Base-by-base conservation (phyloP, 2,888 invertebrate genomes). In the Biston betularia region DNA sequence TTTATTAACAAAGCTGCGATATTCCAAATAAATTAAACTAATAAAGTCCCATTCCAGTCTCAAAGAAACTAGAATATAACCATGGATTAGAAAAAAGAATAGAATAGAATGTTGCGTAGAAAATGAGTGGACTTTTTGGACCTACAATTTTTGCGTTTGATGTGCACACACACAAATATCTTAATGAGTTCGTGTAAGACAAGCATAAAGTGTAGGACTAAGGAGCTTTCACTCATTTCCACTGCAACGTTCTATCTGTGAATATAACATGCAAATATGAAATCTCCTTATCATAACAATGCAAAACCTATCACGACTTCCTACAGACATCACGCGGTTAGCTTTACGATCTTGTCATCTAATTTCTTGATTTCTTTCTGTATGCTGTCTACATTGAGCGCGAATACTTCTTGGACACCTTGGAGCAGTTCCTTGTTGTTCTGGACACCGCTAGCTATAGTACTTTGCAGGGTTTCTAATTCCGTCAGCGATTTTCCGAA, bases 401-500 rank as follows among this genome's bases (percentile, higher is more conserved):
- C 96, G 82, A 98, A 97, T 64, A 96, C 97, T 77, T 96, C 96
- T 77, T 98, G 97, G 0, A 98, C 96, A 0, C 96, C 96, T 81
- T 97, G 96, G 12, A 98, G 86, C 6, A 97, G 82, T 35, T 95
- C 95, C 81, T 97, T 97, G 86, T 97, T 97, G 83, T 96, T 96
- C n/a, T 96, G 95, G 9, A 98, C 95, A 11, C 96, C 96, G 7
- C 95, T 92, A 0, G 95, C 92, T 72, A 98, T 96, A 69, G 96
- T 96, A 34, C 95, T 94, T 84, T 98, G 97, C 33, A 97, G 93
- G 1, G 96, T 95, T 85, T 97, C 97, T 46, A 98, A 90, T 85
- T 98, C 97, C 0, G 96, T 95, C 56, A 98, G 90, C 0, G 98
- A 97, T 88, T 97, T 97, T 58, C 96, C 96, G 82, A 98, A 98